Base-by-base conservation (phyloP, 2,797 vertebrate species). In the Knipowitschia caucasica region DNA sequence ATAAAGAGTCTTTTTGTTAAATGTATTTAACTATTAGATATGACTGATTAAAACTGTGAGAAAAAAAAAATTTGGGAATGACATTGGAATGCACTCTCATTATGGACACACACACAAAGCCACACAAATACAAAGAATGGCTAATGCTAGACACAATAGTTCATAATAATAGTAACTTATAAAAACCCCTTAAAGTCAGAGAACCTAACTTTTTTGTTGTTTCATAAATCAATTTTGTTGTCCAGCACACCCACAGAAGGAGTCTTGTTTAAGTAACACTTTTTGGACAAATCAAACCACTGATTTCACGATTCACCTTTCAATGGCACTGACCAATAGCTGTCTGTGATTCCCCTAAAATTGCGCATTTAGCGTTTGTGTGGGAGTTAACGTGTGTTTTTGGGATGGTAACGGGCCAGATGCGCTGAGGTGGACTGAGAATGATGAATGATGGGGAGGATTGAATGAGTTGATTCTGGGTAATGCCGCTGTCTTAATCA, bases 331-430 rank as follows among this genome's bases (percentile, higher is more conserved):
- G n/a, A n/a, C n/a, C n/a, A n/a, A n/a, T n/a, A n/a, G n/a, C n/a
- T n/a, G n/a, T n/a, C n/a, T n/a, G n/a, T n/a, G n/a, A n/a, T n/a
- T n/a, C n/a, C n/a, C n/a, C n/a, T n/a, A n/a, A n/a, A n/a, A n/a
- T n/a, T n/a, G n/a, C n/a, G n/a, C n/a, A n/a, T n/a, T n/a, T n/a
- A 7, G 18, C 20, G 12, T 43, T 27, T 52, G 70, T 63, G 49
- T 25, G 26, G 56, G 52, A 50, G 34, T 25, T 30, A 49, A 53
- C 61, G 49, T 57, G 70, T 70, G 62, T 73, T 73, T 84, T 78
- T 85, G 80, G 81, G 81, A 86, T 80, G 82, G 70, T 74, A 50
- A 51, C 62, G 71, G 77, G 75, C 72, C 76, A 57, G 62, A 53
- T 45, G 50, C 59, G 58, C 55, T 73, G 50, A 62, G 53, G 66